Conservation (phyloP, 2,113 vertebrate species). For the Myxocyprinus asiaticus region DNA sequence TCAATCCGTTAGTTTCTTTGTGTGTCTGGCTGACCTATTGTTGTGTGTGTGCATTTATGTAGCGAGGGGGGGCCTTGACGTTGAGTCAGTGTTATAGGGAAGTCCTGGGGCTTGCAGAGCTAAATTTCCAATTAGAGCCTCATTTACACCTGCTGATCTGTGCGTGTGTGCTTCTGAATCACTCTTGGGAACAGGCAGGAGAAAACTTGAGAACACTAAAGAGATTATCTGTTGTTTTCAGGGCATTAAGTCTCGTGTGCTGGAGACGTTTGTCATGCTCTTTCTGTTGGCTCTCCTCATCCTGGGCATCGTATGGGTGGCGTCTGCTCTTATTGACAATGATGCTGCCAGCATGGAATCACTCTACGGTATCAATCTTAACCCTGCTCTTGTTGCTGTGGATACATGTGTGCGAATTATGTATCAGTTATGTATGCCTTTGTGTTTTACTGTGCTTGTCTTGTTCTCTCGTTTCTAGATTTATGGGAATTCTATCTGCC, state of each 20-base stretch:
- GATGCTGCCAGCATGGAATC: constrained; percentile 96
- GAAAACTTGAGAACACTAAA: constrained; percentile 1
- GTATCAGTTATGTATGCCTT: background rate
- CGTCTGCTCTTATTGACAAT: constrained; percentile 92
- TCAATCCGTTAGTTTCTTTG: constrained; percentile 5
- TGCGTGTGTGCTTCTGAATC: background rate
- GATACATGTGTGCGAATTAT: background rate
- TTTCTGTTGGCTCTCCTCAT: constrained; percentile 91
- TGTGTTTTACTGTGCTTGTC: background rate
- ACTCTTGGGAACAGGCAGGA: background rate
- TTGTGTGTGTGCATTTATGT: constrained; percentile 3
- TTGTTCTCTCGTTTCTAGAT: constrained; percentile 72
- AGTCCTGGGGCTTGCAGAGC: constrained; percentile 42
- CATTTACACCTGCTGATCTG: constrained; percentile 53
- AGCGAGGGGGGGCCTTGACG: too few relatives aligned
- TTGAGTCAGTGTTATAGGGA: constrained; percentile 30
- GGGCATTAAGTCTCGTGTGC: constrained; percentile 90
- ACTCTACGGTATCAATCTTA: constrained; percentile 81
- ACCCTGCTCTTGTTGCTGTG: background rate
- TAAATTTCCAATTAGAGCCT: constrained; percentile 53
- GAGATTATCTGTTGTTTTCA: constrained; percentile 58
- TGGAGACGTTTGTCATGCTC: constrained; percentile 98
- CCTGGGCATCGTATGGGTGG: constrained; percentile 97
- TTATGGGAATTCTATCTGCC: constrained; percentile 99
- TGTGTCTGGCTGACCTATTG: constrained; percentile 30